Conservation (phyloP, 1,140 invertebrate genomes). For the Drosophila pseudoobscura region DNA sequence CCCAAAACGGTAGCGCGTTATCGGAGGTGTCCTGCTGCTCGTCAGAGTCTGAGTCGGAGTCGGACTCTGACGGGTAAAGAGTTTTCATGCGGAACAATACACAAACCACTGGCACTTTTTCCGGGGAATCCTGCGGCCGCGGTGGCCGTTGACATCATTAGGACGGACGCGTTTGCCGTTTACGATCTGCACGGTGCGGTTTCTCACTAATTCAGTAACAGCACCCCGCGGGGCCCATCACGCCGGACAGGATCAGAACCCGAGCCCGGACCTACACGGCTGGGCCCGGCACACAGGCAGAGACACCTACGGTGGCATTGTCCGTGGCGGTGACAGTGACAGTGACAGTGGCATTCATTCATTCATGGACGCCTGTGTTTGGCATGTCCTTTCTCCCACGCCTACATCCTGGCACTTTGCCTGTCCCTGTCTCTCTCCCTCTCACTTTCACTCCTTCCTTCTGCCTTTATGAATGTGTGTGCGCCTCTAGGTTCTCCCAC, state of each 20-base stretch:
- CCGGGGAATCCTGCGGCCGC: constrained; percentile 64
- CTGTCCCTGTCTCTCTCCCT: not conserved
- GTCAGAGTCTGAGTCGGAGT: not conserved
- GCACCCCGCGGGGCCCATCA: constrained; percentile 59
- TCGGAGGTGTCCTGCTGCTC: constrained; percentile 16
- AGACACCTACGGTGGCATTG: constrained; percentile 16
- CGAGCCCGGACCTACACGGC: not conserved
- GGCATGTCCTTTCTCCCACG: constrained; percentile 65
- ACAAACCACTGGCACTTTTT: constrained; percentile 45
- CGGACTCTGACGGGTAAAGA: not conserved
- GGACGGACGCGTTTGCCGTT: constrained; percentile 60
- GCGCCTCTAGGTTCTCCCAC: constrained; percentile 18
- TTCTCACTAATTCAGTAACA: constrained; percentile 80
- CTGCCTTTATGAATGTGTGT: constrained; percentile 6
- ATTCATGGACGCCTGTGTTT: constrained; percentile 42
- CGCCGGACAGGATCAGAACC: constrained; percentile 28
- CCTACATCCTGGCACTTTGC: constrained; percentile 32
- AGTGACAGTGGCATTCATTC: constrained; percentile 16
- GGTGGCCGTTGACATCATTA: constrained; percentile 73
- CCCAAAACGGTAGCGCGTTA: constrained; percentile 23
- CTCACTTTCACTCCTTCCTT: not conserved
- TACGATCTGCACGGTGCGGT: constrained; percentile 59
- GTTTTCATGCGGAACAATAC: constrained; percentile 12
- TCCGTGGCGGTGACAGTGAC: no score
- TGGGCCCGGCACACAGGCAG: constrained; percentile 22